Evolutionary conservation across 2,113 vertebrate genomes (phyloP), one percentile per base, ranked within the genome.

Genomic region (Zingel zingel): DNA sequence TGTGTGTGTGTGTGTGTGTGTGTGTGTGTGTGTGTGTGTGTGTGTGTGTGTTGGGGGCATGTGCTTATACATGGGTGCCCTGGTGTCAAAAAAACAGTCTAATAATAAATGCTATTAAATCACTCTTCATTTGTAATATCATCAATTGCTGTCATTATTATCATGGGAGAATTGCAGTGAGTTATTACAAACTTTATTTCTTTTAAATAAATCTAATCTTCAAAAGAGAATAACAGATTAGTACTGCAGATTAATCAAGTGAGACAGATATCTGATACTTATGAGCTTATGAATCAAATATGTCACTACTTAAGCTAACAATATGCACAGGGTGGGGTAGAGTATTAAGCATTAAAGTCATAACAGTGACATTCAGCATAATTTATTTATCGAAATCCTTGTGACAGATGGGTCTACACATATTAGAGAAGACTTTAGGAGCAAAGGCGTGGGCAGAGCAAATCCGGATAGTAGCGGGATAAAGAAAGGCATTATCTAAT

Each of bases 261-360:
- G 69, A 83, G 79, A 82, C 58, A 69, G 63, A 82, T 77, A 85
- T 65, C 79, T 74, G 79, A 90, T 90, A 80, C 86, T 91, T 91
- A 91, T 75, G 62, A 71, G 89, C 71, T 94, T 93, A 94, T 90
- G 86, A 92, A 94, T 90, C 79, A 91, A 94, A 90, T 91, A 89
- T 93, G 88, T 91, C 84, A 83, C 81, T 64, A 72, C 62, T 80
- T 83, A 79, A 79, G 73, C 56, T 16, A 84, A 90, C 90, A 91
- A 91, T 91, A 90, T 89, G 90, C 79, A 76, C 54, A 13, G 66
- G 84, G 57, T 30, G 13, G 67, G 69, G 74, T 36, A 30, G 83
- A 53, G 86, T 85, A 91, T 93, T 94, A 92, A 89, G 88, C 84
- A 87, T 86, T 91, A 93, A 94, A 92, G 92, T 92, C 90, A 90